These are phyloP conservation scores for Boulengeromyrus knoepffleri DNA, from an alignment of 2,113 vertebrate genomes.

Conservation along the genomic window DNA sequence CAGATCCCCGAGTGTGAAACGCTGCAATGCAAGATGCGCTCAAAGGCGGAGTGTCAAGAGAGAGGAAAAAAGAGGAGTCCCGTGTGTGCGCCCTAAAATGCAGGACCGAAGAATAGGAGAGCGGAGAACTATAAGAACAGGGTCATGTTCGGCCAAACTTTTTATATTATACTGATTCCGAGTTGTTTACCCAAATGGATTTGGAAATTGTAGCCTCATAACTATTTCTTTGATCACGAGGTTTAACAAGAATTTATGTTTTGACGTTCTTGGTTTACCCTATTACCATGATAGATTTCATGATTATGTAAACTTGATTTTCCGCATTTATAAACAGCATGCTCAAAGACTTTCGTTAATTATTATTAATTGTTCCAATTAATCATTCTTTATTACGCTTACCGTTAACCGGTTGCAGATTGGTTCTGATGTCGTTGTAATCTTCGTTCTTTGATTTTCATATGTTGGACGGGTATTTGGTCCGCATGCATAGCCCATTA, in stretches of 20 bases:
- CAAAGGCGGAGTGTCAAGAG: background rate
- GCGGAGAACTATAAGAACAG: background rate
- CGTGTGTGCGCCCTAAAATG: background rate
- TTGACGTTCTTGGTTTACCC: background rate
- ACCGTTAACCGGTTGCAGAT: background rate
- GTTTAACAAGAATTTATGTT: background rate
- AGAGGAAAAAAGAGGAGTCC: background rate
- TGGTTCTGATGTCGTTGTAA: background rate
- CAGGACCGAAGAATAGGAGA: background rate
- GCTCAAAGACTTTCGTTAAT: background rate
- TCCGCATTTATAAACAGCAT: background rate
- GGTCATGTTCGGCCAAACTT: background rate
- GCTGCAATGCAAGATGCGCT: constrained; percentile 18
- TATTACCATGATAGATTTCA: background rate
- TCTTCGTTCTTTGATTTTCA: background rate
- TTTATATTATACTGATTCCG: background rate
- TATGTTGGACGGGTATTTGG: background rate
- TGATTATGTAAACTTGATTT: background rate
- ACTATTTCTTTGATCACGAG: background rate
- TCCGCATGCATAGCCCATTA: background rate
- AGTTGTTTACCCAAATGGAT: background rate
- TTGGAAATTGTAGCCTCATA: background rate
- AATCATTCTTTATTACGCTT: background rate
- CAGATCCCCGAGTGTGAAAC: constrained; percentile 11
- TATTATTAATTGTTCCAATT: background rate